A percentile compares a stretch with the other conserved stretches of the same genome.
phyloP scores from a whole-genome alignment of 2,113 vertebrate genomes.

The Oreochromis spilurus region DNA sequence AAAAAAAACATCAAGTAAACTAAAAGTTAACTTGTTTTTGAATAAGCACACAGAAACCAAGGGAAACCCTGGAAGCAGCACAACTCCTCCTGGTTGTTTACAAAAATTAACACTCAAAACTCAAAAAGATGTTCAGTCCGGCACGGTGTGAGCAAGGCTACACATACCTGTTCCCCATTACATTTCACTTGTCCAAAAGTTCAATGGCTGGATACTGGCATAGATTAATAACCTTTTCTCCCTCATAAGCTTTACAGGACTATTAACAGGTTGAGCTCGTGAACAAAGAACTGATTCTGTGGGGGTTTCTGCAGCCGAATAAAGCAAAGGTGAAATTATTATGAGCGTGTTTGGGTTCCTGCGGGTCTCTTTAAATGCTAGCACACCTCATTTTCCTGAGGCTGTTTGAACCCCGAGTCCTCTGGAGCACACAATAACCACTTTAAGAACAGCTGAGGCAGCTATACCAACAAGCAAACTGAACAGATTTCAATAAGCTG shows the following conservation, averaged over 20 bases:
- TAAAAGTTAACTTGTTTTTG: background rate
- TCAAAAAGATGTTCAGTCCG: background rate
- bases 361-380: conserved; percentile 29
- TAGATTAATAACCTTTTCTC: background rate
- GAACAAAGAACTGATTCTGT: background rate
- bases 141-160: background rate
- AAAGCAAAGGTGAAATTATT: conserved; percentile 44
- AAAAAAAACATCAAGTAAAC: background rate
- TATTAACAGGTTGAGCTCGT: background rate
- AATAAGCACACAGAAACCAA: background rate
- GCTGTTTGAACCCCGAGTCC: conserved; percentile 16
- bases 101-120: background rate
- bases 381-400: conserved; percentile 17
- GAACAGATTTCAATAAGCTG: conserved; percentile 15
- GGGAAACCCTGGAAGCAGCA: background rate
- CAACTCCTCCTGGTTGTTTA: background rate
- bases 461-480: background rate
- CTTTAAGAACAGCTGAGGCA: conserved; percentile 13
- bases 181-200: background rate
- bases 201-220: background rate
- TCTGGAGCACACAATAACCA: conserved; percentile 1
- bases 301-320: background rate
- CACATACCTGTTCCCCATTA: background rate
- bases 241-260: background rate
- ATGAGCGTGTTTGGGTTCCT: background rate